Evolutionary conservation across 2,888 invertebrate species (phyloP).

Genomic region (Unio pictorum): DNA sequence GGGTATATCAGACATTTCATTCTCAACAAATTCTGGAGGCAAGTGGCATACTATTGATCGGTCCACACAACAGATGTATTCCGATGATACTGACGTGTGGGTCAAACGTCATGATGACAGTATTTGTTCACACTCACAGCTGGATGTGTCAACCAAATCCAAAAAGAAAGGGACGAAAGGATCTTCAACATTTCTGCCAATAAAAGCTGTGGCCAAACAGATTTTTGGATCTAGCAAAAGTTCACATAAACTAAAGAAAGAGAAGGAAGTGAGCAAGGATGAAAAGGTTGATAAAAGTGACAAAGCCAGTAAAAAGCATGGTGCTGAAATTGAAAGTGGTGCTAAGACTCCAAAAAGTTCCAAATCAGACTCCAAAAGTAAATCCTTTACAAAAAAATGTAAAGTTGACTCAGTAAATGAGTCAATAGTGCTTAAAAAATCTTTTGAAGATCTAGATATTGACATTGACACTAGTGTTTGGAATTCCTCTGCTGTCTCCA

Average conservation of each 20-base stretch:
- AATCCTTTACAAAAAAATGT: background rate
- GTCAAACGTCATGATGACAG: slow-evolving; percentile 26
- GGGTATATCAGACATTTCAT: background rate
- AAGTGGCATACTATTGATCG: slow-evolving; percentile 11
- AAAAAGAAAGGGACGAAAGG: slow-evolving; percentile 29
- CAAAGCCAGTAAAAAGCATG: slow-evolving; percentile 8
- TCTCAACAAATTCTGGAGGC: slow-evolving; percentile 2
- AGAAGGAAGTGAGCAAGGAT: slow-evolving; percentile 6
- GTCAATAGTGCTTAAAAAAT: slow-evolving; percentile 27
- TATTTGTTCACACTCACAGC: slow-evolving; percentile 20
- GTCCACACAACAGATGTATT: slow-evolving; percentile 17
- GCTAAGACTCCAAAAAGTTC: background rate
- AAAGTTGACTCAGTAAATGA: slow-evolving; percentile 13
- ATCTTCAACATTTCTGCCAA: slow-evolving; percentile 30
- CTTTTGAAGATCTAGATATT: slow-evolving; percentile 34
- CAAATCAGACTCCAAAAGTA: slow-evolving; percentile 1
- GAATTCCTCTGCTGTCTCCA: background rate
- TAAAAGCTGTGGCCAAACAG: slow-evolving; percentile 28
- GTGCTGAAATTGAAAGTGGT: too few species aligned
- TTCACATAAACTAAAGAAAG: slow-evolving; percentile 14
- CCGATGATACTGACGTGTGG: slow-evolving; percentile 31
- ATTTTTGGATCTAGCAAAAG: slow-evolving; percentile 29
- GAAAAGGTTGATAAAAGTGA: slow-evolving; percentile 9
- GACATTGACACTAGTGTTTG: slow-evolving; percentile 29
- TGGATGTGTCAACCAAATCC: slow-evolving; percentile 18